Conservation (phyloP, 92 coral and sea anemone genomes). For the Umimayanthus chanpuru region DNA sequence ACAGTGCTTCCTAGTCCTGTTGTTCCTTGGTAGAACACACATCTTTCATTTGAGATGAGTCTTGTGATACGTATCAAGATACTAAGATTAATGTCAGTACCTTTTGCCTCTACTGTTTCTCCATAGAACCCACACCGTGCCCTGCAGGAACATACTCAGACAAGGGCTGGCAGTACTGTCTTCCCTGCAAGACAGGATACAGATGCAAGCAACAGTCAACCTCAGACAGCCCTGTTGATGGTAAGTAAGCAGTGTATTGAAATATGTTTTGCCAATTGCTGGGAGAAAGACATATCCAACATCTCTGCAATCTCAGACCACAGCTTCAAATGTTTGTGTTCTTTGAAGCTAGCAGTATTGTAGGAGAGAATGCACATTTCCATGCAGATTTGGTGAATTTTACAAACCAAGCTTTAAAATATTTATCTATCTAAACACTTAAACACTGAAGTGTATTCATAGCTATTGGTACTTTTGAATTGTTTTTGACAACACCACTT, state of each 20-base stretch:
- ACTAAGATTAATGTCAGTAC: too few relatives aligned
- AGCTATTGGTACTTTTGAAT: too few relatives aligned
- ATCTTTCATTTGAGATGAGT: too few relatives aligned
- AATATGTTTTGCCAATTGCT: not conserved
- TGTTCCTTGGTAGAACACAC: too few relatives aligned
- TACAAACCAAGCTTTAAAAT: too few relatives aligned
- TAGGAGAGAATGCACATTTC: too few relatives aligned
- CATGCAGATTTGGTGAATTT: too few relatives aligned
- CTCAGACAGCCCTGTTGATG: slow-evolving; percentile 84
- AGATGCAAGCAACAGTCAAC: slow-evolving; percentile 89
- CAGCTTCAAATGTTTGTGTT: not conserved
- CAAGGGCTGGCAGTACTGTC: slow-evolving; percentile 74
- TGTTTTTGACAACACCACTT: too few relatives aligned
- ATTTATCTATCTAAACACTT: not conserved
- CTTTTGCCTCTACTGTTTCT: not conserved
- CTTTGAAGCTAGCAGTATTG: too few relatives aligned
- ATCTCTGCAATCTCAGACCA: not conserved
- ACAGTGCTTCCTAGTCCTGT: too few relatives aligned
- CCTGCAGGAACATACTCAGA: slow-evolving; percentile 92
- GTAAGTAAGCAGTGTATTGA: slow-evolving; percentile 37
- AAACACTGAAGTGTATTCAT: not conserved
- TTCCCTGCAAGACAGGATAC: slow-evolving; percentile 77
- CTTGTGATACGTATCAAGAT: not conserved
- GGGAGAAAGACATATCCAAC: not conserved
- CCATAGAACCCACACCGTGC: slow-evolving; percentile 84